Evolutionary conservation across 1,140 invertebrate species (phyloP).

Genomic region (Nomia melanderi): DNA sequence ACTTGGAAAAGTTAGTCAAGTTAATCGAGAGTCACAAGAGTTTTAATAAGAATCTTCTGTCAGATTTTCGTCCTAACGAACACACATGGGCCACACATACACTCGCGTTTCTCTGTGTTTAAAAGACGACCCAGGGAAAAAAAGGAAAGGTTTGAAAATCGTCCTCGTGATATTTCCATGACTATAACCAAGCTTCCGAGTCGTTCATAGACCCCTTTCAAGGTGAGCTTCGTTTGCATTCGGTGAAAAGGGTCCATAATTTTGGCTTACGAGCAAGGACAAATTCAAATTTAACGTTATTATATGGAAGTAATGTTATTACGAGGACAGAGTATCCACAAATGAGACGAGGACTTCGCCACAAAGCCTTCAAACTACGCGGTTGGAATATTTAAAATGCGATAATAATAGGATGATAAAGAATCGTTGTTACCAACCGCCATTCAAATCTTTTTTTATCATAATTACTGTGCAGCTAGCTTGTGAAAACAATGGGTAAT

Average conservation of each 20-base stretch:
- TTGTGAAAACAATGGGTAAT: neutral
- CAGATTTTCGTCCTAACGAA: neutral
- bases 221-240: conserved; percentile 56
- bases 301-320: conserved; percentile 53
- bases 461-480: neutral
- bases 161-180: conserved; percentile 57
- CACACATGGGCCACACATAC: conserved; percentile 25
- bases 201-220: conserved; percentile 52
- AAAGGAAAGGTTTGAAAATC: conserved; percentile 42
- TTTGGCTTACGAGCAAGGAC: conserved; percentile 44
- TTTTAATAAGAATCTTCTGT: neutral
- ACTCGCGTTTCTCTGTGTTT: conserved; percentile 36
- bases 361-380: conserved; percentile 1
- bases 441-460: conserved; percentile 18
- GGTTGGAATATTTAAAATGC: conserved; percentile 31
- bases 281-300: conserved; percentile 57
- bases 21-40: neutral
- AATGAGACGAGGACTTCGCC: conserved; percentile 14
- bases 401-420: conserved; percentile 17
- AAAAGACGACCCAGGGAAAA: conserved; percentile 42
- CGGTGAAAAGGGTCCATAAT: conserved; percentile 56
- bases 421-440: neutral
- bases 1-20: neutral
- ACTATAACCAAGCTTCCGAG: conserved; percentile 49
- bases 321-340: conserved; percentile 4